Evolutionary conservation across 1,140 invertebrate species (phyloP).

Genomic region (Bradynema listronoti): DNA sequence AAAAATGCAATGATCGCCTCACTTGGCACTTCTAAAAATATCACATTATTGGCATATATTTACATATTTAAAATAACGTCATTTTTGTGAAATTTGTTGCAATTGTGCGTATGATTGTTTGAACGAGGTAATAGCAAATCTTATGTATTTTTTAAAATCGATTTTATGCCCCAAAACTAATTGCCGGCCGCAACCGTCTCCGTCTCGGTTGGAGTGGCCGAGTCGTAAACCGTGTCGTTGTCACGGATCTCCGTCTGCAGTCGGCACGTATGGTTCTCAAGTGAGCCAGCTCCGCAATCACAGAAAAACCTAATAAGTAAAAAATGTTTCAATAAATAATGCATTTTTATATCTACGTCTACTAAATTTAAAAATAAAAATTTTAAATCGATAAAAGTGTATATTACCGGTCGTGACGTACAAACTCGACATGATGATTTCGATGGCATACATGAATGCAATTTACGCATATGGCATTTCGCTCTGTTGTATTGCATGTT

Average conservation of each 20-base stretch:
- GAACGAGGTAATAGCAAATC: too few relatives aligned
- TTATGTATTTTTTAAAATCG: too few relatives aligned
- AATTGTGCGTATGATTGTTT: too few relatives aligned
- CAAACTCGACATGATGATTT: slow-evolving; percentile 95
- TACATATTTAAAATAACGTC: too few relatives aligned
- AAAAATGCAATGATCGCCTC: too few relatives aligned
- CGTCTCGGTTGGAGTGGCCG: slow-evolving; percentile 88
- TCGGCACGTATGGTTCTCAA: slow-evolving; percentile 80
- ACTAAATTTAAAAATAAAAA: neutral
- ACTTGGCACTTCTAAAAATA: too few relatives aligned
- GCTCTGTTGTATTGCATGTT: slow-evolving; percentile 95
- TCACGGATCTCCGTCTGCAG: slow-evolving; percentile 96
- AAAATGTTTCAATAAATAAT: slow-evolving; percentile 25
- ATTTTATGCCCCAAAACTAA: too few relatives aligned
- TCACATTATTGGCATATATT: too few relatives aligned
- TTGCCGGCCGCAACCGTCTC: slow-evolving; percentile 64
- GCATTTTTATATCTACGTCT: neutral
- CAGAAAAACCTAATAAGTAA: slow-evolving; percentile 80
- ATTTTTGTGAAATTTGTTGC: too few relatives aligned
- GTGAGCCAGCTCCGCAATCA: slow-evolving; percentile 94
- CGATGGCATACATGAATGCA: slow-evolving; percentile 98
- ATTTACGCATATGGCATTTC: slow-evolving; percentile 97
- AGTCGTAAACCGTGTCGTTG: slow-evolving; percentile 96
- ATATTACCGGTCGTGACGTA: slow-evolving; percentile 87
- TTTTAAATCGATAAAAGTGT: neutral